phyloP scores from a whole-genome alignment of 1,140 invertebrate genomes.

The Drosophila triauraria region DNA sequence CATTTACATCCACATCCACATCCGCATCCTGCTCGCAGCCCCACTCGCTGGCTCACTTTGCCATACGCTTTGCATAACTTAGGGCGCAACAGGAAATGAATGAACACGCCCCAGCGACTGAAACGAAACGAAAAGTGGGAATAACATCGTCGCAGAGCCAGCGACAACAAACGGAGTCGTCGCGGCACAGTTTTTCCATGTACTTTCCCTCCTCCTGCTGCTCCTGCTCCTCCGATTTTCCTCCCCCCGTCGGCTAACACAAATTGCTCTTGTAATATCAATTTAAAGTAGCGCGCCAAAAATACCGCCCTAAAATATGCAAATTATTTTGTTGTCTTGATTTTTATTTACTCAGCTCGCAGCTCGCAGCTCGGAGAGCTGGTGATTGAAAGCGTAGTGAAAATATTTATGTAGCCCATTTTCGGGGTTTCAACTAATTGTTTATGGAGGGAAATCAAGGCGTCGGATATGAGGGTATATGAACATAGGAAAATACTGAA shows the following conservation, averaged over 20 bases:
- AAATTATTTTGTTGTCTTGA: slow-evolving; percentile 54
- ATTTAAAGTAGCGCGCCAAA: slow-evolving; percentile 70
- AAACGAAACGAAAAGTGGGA: slow-evolving; percentile 38
- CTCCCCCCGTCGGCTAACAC: slow-evolving; percentile 30
- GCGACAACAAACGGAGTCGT: slow-evolving; percentile 44
- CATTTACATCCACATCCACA: slow-evolving; percentile 25
- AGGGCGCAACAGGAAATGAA: slow-evolving; percentile 76
- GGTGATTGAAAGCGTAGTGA: slow-evolving; percentile 10
- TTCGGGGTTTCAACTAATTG: slow-evolving; percentile 10
- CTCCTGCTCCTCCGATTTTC: neutral
- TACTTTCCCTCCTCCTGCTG: slow-evolving; percentile 27
- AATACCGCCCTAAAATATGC: slow-evolving; percentile 70
- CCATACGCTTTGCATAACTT: slow-evolving; percentile 79
- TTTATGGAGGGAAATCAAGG: slow-evolving; percentile 13
- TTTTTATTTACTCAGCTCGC: slow-evolving; percentile 38
- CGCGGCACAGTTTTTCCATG: slow-evolving; percentile 71
- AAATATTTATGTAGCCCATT: slow-evolving; percentile 19
- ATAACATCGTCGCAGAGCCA: slow-evolving; percentile 30
- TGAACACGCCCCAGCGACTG: slow-evolving; percentile 63
- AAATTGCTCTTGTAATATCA: slow-evolving; percentile 76
- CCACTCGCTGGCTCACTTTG: slow-evolving; percentile 60
- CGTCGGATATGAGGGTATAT: neutral
- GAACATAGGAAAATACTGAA: neutral
- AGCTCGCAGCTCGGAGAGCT: slow-evolving; percentile 5
- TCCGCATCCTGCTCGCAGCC: slow-evolving; percentile 16